These are phyloP conservation scores for Pterocles burchelli DNA, from an alignment of 2,113 vertebrate genomes.

Conservation along the genomic window DNA sequence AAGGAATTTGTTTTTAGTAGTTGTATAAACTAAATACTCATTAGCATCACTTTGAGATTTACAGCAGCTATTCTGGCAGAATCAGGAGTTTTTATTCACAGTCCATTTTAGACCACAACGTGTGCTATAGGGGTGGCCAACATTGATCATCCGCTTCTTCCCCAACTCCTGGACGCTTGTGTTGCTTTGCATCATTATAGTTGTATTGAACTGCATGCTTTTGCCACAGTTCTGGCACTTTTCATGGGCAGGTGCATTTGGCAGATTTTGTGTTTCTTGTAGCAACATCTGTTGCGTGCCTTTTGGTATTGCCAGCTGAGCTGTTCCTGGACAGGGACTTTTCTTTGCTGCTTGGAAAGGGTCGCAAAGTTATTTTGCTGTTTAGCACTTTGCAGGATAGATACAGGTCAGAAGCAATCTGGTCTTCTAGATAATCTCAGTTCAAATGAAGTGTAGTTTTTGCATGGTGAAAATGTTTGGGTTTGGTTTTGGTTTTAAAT, in stretches of 20 bases:
- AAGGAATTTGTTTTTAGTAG: neutral
- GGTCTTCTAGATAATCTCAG: neutral
- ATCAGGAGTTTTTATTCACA: neutral
- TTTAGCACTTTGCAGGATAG: neutral
- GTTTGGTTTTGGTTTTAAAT: neutral
- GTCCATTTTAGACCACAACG: neutral
- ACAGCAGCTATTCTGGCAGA: neutral
- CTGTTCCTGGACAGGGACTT: neutral
- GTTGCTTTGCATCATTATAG: neutral
- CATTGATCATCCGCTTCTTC: neutral
- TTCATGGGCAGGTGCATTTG: neutral
- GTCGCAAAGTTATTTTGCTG: neutral
- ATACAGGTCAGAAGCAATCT: neutral
- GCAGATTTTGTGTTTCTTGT: neutral
- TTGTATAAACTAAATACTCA: neutral
- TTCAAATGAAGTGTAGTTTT: neutral
- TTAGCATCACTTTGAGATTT: neutral
- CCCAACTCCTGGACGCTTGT: neutral
- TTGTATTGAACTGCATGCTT: neutral
- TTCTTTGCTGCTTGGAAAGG: neutral
- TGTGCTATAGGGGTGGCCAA: neutral
- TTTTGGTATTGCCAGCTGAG: neutral
- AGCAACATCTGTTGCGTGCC: accelerated
- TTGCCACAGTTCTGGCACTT: neutral
- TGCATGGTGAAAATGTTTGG: neutral